A percentile compares a stretch with the other conserved stretches of the same genome.
These are phyloP conservation scores for Thamnophis sirtalis DNA, from an alignment of 2,113 vertebrate species.

Conservation along the genomic window DNA sequence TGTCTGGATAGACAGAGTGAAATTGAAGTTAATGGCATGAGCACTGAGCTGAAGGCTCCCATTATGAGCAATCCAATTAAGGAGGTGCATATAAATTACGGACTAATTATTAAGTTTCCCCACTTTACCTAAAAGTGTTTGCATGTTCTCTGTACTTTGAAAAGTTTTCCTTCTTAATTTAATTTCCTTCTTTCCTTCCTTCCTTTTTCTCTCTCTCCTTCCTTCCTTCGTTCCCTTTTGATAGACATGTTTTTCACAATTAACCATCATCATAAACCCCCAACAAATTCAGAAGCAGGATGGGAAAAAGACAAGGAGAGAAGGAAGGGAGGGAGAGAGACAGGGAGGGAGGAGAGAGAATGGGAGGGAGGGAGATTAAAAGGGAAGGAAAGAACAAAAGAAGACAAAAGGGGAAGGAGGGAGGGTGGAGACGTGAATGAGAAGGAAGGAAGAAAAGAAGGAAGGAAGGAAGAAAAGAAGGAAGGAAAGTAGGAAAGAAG, in stretches of 20 bases:
- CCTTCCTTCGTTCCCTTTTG: neutral
- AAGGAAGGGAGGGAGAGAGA: no score
- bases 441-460: no score
- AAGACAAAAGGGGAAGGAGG: no score
- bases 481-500: no score
- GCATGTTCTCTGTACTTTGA: neutral
- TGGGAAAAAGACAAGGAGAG: neutral
- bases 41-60: conserved; percentile 49
- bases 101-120: conserved; percentile 38
- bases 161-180: neutral
- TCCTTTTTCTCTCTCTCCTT: neutral
- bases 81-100: conserved; percentile 43
- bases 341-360: no score
- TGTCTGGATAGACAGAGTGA: conserved; percentile 48
- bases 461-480: no score
- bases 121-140: neutral
- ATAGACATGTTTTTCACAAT: no score
- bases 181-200: neutral
- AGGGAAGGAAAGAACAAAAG: no score
- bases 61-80: conserved; percentile 46
- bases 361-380: no score
- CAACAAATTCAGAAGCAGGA: neutral
- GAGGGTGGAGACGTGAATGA: no score
- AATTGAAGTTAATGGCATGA: conserved; percentile 70
- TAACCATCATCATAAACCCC: neutral